Evolutionary conservation across 2,797 vertebrate species (phyloP).

Genomic region (Gallinago solitaria): DNA sequence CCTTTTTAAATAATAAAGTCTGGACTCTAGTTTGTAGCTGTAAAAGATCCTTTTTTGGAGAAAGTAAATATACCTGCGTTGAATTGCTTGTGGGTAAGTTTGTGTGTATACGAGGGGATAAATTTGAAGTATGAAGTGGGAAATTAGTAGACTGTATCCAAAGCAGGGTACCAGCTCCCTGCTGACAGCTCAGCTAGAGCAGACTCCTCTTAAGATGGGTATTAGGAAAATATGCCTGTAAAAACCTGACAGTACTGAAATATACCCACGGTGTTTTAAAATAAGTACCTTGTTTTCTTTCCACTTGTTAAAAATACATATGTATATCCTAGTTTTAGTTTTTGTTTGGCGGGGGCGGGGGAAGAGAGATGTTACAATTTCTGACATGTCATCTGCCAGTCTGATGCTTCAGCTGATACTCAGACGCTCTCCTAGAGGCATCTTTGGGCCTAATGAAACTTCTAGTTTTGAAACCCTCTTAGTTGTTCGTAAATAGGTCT

Average conservation of each 20-base stretch:
- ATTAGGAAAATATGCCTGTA: not conserved
- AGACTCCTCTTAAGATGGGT: not conserved
- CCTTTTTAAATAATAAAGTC: not conserved
- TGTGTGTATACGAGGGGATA: not conserved
- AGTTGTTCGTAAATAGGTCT: not conserved
- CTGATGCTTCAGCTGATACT: not conserved
- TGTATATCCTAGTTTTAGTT: not conserved
- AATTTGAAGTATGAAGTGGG: not conserved
- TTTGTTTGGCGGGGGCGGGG: not conserved
- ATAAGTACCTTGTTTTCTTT: not conserved
- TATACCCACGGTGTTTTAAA: not conserved
- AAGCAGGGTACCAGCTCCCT: not conserved
- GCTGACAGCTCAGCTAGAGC: not conserved
- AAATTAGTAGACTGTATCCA: not conserved
- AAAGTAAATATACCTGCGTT: not conserved
- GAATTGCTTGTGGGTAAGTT: not conserved
- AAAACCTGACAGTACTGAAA: not conserved
- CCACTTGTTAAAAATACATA: not conserved
- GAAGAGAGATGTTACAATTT: not conserved
- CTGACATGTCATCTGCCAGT: slow-evolving; percentile 7
- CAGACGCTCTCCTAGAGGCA: not conserved
- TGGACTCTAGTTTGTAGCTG: not conserved
- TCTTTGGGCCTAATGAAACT: not conserved
- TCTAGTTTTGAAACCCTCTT: not conserved
- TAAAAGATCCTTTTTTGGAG: not conserved